A percentile compares a stretch with the other conserved stretches of the same genome.
Conservation (phyloP, 2,113 vertebrate genomes). For the Capreolus pygargus region DNA sequence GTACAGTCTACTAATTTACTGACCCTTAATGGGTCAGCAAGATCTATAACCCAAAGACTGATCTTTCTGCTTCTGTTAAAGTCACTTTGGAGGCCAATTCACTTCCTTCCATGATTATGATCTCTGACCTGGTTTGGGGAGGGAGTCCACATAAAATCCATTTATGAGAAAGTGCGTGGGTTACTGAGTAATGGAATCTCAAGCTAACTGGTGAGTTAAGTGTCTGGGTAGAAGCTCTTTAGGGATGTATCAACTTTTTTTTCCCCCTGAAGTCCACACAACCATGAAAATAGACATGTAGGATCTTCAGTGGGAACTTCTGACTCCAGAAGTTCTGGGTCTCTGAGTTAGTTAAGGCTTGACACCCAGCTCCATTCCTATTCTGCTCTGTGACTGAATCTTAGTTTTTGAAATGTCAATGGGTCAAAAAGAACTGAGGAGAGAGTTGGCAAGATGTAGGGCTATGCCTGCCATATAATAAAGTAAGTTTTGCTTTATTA, state of each 20-base stretch:
- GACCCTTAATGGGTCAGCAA: slow-evolving; percentile 58
- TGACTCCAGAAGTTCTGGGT: not conserved
- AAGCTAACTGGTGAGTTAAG: slow-evolving; percentile 1
- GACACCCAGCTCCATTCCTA: not conserved
- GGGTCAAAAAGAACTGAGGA: not conserved
- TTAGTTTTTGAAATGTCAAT: not conserved
- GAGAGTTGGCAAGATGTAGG: not conserved
- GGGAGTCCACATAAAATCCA: slow-evolving; percentile 66
- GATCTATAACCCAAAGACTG: slow-evolving; percentile 66
- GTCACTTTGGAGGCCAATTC: slow-evolving; percentile 46
- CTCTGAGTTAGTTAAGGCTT: not conserved
- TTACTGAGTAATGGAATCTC: slow-evolving; percentile 47
- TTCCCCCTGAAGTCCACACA: not conserved
- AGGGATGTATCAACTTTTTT: not conserved
- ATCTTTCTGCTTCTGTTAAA: slow-evolving; percentile 62
- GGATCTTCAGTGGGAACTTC: not conserved
- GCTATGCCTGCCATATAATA: not conserved
- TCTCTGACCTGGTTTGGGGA: slow-evolving; percentile 51
- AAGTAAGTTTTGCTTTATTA: not conserved
- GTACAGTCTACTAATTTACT: slow-evolving; percentile 66
- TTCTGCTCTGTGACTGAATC: not conserved
- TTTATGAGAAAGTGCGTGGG: slow-evolving; percentile 46
- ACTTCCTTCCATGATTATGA: slow-evolving; percentile 48
- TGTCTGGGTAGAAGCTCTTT: slow-evolving; percentile 33
- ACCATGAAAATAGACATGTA: not conserved